Base-by-base conservation (phyloP, 2,797 vertebrate species). In the Lithobates sylvaticus region DNA sequence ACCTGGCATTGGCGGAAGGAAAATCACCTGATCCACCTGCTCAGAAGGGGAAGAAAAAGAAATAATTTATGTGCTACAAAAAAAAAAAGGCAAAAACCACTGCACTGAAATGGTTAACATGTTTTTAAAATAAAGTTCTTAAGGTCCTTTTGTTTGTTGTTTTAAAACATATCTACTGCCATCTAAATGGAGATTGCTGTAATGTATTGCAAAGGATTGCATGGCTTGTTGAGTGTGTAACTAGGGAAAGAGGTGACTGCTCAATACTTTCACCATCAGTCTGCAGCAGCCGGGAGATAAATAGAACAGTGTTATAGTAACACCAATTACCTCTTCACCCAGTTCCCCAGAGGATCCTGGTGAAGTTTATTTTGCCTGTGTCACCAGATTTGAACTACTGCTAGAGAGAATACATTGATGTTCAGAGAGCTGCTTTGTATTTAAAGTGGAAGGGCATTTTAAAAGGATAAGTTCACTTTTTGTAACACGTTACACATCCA, bases 21-120 rank as follows among this genome's bases (percentile, higher is more conserved):
- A 96, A 93, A 78, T 93, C 76, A 88, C 91, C 92, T 0, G 95
- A 95, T 32, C 88, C 91, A 4, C 83, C 92, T 21, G 88, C 92
- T 61, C 92, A 93, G 91, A 97, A 97, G 89, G 95, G 94, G 81
- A 97, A 97, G 91, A 94, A 94, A 89, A 98, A 96, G 89, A 91
- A 93, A 27, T 88, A 36, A 73, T 15, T 26, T 23, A 84, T 72
- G 32, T 2, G 23, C 21, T 47, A 27, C n/a, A 9, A 39, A 16
- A 69, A 58, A 50, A 34, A 39, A 9, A 39, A 70, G 34, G 80
- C 70, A 3, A 0, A 0, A 0, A 3, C 3, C 36, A 15, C 67
- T 67, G 0, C 6, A 61, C 4, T 18, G 36, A 74, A 29, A 6
- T 15, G 29, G 69, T 78, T 74, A 74, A 80, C 12, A 15, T 10